Evolutionary conservation across 2,113 vertebrate genomes (phyloP).

Genomic region (Xiphias gladius): DNA sequence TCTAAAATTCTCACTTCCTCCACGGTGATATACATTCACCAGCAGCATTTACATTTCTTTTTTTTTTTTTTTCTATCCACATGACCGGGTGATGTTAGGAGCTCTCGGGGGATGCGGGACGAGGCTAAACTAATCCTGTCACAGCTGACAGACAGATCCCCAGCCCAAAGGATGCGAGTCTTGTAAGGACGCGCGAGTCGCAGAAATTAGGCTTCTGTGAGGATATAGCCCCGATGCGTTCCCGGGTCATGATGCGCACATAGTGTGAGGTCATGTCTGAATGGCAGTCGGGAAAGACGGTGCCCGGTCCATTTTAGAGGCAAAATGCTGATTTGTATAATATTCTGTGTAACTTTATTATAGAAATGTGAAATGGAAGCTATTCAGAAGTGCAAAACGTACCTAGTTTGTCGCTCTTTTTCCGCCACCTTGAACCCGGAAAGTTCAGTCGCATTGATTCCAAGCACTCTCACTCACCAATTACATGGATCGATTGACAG

Average conservation of each 20-base stretch:
- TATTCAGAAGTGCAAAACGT: background rate
- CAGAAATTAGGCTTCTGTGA: constrained; percentile 4
- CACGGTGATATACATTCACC: background rate
- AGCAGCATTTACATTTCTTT: background rate
- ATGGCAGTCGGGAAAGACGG: background rate
- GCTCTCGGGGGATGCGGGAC: background rate
- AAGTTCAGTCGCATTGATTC: background rate
- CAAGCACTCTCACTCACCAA: background rate
- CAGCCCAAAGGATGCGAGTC: constrained; percentile 20
- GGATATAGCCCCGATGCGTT: constrained; percentile 24
- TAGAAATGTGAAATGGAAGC: background rate
- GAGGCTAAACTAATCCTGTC: constrained; percentile 13
- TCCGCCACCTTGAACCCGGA: background rate
- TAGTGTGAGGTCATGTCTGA: background rate
- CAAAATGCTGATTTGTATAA: background rate
- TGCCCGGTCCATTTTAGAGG: background rate
- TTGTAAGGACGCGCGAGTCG: background rate
- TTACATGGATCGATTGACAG: constrained; percentile 22
- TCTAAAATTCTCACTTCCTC: constrained; percentile 43
- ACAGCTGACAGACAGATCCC: constrained; percentile 18
- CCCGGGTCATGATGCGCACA: background rate
- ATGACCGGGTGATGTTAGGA: background rate
- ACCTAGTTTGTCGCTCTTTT: background rate
- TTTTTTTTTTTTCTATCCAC: background rate
- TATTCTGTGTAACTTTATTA: background rate